Percentiles rank a stretch among this genome's conserved stretches.
These are phyloP conservation scores for Porites evermanni DNA, from an alignment of 92 coral and sea anemone species.

Conservation along the genomic window DNA sequence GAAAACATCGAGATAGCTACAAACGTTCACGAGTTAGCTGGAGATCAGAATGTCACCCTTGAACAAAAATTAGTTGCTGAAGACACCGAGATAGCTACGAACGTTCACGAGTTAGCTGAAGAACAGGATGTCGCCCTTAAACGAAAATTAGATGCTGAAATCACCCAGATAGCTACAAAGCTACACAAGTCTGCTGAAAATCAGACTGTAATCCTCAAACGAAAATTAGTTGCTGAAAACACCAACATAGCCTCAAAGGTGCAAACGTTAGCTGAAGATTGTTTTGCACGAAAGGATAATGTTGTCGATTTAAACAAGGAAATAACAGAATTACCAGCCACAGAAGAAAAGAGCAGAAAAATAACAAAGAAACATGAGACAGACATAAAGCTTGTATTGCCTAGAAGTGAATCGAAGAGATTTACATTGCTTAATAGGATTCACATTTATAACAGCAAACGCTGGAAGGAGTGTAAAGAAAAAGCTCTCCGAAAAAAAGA, in stretches of 20 bases:
- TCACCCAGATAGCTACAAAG: not conserved
- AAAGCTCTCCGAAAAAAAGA: not conserved
- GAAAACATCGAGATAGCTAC: too few relatives aligned
- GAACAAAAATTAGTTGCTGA: too few relatives aligned
- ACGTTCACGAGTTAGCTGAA: too few relatives aligned
- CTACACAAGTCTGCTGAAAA: constrained; percentile 6
- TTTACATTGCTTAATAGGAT: not conserved
- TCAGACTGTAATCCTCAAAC: not conserved
- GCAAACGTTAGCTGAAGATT: not conserved
- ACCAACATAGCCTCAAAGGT: too few relatives aligned
- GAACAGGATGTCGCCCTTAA: too few relatives aligned
- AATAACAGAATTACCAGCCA: not conserved
- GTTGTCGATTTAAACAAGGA: not conserved
- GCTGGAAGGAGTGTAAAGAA: constrained; percentile 14
- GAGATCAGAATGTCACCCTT: too few relatives aligned
- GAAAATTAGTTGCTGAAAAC: too few relatives aligned
- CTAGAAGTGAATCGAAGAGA: not conserved
- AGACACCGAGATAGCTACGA: too few relatives aligned
- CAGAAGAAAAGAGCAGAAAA: not conserved
- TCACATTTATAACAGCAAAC: constrained; percentile 19
- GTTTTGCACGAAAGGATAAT: not conserved
- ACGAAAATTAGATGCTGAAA: constrained; percentile 2
- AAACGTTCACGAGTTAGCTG: too few relatives aligned
- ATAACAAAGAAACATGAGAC: not conserved
- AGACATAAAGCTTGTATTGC: not conserved